Evolutionary conservation across 2,797 vertebrate genomes (phyloP).

Genomic region (Syngnathus acus): DNA sequence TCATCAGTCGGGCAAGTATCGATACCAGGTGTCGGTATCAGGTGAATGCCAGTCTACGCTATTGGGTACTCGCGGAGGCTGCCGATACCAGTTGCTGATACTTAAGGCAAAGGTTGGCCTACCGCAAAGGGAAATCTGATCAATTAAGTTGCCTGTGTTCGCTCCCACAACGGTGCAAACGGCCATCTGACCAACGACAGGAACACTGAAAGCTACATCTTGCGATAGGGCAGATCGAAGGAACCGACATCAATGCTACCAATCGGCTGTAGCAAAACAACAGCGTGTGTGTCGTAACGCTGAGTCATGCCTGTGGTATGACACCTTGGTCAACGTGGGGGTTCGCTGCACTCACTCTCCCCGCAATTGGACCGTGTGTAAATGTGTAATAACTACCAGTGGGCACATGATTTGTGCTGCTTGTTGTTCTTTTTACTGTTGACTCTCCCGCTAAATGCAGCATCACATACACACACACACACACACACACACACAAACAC

Average conservation of each 20-base stretch:
- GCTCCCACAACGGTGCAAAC: too few relatives aligned
- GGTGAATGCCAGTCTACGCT: too few relatives aligned
- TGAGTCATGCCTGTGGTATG: conserved; percentile 43
- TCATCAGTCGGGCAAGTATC: not conserved
- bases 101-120: too few relatives aligned
- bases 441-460: conserved; percentile 36
- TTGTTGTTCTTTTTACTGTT: conserved; percentile 25
- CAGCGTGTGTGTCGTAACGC: not conserved
- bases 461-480: conserved; percentile 25
- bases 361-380: conserved; percentile 13
- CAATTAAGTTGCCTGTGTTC: too few relatives aligned
- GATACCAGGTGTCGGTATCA: too few relatives aligned
- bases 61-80: too few relatives aligned
- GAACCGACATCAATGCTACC: not conserved
- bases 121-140: too few relatives aligned
- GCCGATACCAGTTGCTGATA: too few relatives aligned
- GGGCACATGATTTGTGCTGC: conserved; percentile 19
- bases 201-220: too few relatives aligned
- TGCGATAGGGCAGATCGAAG: too few relatives aligned
- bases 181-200: too few relatives aligned
- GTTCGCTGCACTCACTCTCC: conserved; percentile 1
- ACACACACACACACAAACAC: conserved; percentile 28
- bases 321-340: not conserved
- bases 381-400: conserved; percentile 32
- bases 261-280: not conserved